Base-by-base conservation (phyloP, 2,113 vertebrate species). In the Speoplatyrhinus poulsoni region DNA sequence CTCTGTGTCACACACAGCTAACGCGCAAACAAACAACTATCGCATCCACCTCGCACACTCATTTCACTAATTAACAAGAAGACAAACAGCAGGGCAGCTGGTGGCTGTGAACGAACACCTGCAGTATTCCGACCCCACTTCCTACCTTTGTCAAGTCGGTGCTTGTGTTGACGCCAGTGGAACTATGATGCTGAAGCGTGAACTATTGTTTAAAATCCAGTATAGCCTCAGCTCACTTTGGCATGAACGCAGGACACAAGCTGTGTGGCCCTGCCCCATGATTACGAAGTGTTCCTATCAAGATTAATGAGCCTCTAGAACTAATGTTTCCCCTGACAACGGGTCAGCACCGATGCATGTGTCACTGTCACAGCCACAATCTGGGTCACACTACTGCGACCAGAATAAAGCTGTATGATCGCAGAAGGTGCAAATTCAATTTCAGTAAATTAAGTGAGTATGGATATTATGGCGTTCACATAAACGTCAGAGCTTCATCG, bases 231-330 rank as follows among this genome's bases (percentile, higher is more conserved):
- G 65, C 57, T 70, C 53, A 72, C 74, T 65, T 48, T 48, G 49
- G 15, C 41, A 1, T 47, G 52, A 60, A 47, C 70, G 53, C 26
- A 61, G 80, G 61, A 73, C 67, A 56, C 73, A 73, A 33, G 48
- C 62, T 50, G 62, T 48, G 80, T 71, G 70, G 69, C 62, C 80
- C 46, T 67, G 77, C 56, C 77, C 83, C 67, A 73, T 74, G 62
- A 85, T 87, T 78, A 81, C 75, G 70, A 77, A 72, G 49, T 57
- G 1, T 63, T 76, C 72, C 62, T 72, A 59, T 74, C 50, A 79
- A 86, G 80, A 90, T 85, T 83, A 86, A 89, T 82, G 85, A 83
- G 72, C 60, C 74, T 76, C 61, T 69, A 56, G 78, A 72, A 80
- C 80, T 77, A 83, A 83, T 78, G 79, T 66, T 60, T 73, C 73